Percentiles rank a stretch among this genome's conserved stretches.
phyloP scores from a whole-genome alignment of 2,113 vertebrate species.

The Pteronura brasiliensis region DNA sequence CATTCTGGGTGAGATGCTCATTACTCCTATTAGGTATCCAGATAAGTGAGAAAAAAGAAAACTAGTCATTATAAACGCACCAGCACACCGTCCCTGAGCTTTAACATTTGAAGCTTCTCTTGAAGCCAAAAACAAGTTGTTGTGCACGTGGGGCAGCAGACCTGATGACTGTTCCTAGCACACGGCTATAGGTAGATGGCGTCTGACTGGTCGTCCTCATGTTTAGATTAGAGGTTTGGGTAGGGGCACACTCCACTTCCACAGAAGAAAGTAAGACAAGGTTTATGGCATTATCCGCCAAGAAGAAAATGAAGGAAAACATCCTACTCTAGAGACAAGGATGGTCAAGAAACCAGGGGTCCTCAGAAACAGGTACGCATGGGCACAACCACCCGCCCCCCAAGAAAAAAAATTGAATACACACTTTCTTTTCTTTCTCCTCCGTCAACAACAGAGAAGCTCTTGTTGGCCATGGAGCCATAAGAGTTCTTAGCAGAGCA shows the following conservation, averaged over 20 bases:
- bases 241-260: not conserved
- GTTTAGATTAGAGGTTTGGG: not conserved
- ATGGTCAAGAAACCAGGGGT: not conserved
- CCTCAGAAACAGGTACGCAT: not conserved
- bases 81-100: not conserved
- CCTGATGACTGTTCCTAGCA: not conserved
- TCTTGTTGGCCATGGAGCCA: not conserved
- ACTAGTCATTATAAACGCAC: not conserved
- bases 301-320: not conserved
- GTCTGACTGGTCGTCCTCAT: not conserved
- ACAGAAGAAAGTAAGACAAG: not conserved
- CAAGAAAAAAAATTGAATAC: not conserved
- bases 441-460: not conserved
- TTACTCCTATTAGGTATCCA: constrained; percentile 6
- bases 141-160: not conserved
- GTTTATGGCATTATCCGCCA: not conserved
- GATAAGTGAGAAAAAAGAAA: not conserved
- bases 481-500: not conserved
- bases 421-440: not conserved
- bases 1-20: not conserved
- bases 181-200: not conserved
- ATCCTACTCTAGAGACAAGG: not conserved
- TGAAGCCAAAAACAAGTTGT: not conserved
- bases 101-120: not conserved
- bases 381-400: not conserved